A percentile compares a stretch with the other conserved stretches of the same genome.
phyloP scores from a whole-genome alignment of 53 echinoderm and acorn worm genomes.

The Echinometra lucunter region DNA sequence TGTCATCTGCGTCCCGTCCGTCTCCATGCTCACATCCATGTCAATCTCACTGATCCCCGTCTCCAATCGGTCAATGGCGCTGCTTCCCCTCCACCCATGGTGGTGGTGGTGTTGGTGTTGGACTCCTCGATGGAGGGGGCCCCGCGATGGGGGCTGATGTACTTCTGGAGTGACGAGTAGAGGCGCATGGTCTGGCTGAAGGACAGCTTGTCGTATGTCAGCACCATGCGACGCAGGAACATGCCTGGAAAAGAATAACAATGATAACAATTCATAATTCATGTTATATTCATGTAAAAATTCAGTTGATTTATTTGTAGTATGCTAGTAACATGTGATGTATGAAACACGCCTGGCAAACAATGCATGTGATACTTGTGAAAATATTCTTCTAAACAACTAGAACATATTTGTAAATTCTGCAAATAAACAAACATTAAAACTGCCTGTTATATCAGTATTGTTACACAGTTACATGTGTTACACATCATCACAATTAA shows the following conservation, averaged over 20 bases:
- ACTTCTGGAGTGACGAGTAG: constrained; percentile 78
- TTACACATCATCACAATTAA: too few relatives aligned
- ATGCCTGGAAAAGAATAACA: constrained; percentile 74
- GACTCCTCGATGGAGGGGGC: too few relatives aligned
- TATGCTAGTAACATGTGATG: not conserved
- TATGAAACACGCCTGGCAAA: too few relatives aligned
- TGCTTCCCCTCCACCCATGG: not conserved
- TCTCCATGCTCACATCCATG: constrained; percentile 89
- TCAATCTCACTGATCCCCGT: constrained; percentile 69
- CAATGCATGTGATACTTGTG: too few relatives aligned
- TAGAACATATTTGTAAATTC: too few relatives aligned
- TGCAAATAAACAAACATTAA: too few relatives aligned
- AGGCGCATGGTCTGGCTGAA: constrained; percentile 90
- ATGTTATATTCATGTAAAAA: too few relatives aligned
- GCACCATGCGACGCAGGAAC: constrained; percentile 93
- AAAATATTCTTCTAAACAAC: too few relatives aligned
- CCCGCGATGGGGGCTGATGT: constrained; percentile 26
- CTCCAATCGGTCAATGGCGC: constrained; percentile 58
- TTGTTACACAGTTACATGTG: too few relatives aligned
- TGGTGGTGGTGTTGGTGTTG: not conserved
- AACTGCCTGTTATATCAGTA: too few relatives aligned
- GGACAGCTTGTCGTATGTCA: constrained; percentile 93
- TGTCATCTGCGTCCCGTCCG: constrained; percentile 81
- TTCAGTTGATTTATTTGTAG: too few relatives aligned
- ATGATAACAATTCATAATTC: not conserved